Evolutionary conservation across 2,888 invertebrate genomes (phyloP).

Genomic region (Euclidia mi): DNA sequence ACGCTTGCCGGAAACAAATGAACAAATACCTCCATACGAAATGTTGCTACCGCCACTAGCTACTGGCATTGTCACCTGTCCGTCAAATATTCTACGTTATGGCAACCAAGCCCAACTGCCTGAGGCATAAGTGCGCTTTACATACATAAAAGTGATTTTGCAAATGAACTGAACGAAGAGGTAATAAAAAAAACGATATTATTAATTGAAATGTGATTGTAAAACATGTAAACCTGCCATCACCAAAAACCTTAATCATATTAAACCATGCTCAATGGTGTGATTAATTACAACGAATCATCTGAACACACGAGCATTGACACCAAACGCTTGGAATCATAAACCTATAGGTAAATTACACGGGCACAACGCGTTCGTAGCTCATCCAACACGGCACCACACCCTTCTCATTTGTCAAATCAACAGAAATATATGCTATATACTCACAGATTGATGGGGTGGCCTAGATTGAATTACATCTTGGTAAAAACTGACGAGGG

Average conservation of each 20-base stretch:
- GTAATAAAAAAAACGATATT: too few species aligned
- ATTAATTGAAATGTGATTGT: neutral
- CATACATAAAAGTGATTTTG: too few species aligned
- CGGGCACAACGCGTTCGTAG: constrained; percentile 65
- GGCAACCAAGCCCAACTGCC: too few species aligned
- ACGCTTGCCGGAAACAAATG: too few species aligned
- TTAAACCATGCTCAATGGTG: constrained; percentile 9
- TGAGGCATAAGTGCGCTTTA: too few species aligned
- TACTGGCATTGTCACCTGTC: too few species aligned
- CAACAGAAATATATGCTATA: constrained; percentile 89
- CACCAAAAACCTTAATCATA: constrained; percentile 1
- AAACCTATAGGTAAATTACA: constrained; percentile 71
- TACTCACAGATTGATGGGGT: constrained; percentile 89
- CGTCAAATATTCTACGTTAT: too few species aligned
- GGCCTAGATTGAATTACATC: constrained; percentile 89
- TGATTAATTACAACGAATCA: constrained; percentile 22
- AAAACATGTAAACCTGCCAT: neutral
- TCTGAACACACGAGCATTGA: constrained; percentile 27
- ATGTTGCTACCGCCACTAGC: too few species aligned
- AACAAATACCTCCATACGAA: too few species aligned
- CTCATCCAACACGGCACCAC: constrained; percentile 74
- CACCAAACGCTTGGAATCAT: constrained; percentile 38
- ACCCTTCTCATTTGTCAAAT: constrained; percentile 90
- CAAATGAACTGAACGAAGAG: too few species aligned
- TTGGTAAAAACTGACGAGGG: constrained; percentile 88